A percentile compares a stretch with the other conserved stretches of the same genome.
Conservation (phyloP, 2,797 vertebrate genomes). For the Anabacerthia variegaticeps region DNA sequence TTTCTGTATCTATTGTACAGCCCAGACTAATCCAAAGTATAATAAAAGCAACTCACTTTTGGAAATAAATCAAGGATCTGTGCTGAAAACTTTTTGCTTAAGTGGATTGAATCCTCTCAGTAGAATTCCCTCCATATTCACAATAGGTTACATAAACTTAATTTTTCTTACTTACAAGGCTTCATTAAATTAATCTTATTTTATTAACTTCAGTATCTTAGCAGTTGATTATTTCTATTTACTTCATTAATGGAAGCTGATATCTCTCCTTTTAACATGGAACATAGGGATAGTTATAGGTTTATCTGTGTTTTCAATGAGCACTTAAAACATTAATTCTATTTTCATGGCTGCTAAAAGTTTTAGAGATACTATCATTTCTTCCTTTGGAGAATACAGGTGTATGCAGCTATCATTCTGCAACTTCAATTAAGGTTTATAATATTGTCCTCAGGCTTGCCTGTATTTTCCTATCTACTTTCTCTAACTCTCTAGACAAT, state of each 20-base stretch:
- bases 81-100: not conserved
- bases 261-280: not conserved
- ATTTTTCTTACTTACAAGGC: not conserved
- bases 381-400: not conserved
- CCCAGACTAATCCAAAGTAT: not conserved
- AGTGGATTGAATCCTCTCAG: not conserved
- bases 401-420: not conserved
- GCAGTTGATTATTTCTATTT: not conserved
- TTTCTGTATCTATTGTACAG: not conserved
- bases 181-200: not conserved
- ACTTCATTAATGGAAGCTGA: not conserved
- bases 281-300: not conserved
- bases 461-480: not conserved
- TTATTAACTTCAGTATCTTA: not conserved
- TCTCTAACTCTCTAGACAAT: not conserved
- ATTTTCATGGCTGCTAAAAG: not conserved
- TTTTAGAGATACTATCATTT: not conserved
- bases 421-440: not conserved
- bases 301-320: not conserved
- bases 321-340: not conserved
- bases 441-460: not conserved
- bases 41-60: not conserved
- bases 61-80: not conserved
- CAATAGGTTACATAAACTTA: not conserved
- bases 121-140: not conserved